These are phyloP conservation scores for Saccopteryx bilineata DNA, from an alignment of 2,113 vertebrate genomes.

Conservation along the genomic window DNA sequence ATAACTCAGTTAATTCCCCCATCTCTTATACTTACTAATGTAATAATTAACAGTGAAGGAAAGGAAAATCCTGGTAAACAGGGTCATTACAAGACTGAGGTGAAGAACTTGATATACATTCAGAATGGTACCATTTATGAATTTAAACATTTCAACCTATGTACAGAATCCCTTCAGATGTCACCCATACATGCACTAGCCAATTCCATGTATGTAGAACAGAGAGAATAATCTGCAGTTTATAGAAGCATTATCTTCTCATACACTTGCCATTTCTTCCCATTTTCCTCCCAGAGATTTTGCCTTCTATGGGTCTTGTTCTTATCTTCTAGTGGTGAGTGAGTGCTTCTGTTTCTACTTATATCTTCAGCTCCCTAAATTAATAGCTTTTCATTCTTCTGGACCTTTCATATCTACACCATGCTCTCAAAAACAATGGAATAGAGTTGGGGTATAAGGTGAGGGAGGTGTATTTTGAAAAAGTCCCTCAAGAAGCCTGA, in stretches of 20 bases:
- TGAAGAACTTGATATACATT: background rate
- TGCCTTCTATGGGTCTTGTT: background rate
- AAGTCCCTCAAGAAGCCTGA: background rate
- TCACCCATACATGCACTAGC: background rate
- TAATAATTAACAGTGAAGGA: background rate
- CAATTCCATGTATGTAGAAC: background rate
- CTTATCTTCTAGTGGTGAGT: background rate
- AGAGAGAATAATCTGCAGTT: background rate
- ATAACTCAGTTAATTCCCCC: background rate
- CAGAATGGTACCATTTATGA: background rate
- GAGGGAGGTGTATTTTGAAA: background rate
- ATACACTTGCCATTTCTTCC: background rate
- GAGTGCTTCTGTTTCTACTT: background rate
- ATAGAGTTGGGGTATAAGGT: background rate
- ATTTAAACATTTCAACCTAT: background rate
- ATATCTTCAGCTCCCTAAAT: background rate
- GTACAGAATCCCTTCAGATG: background rate
- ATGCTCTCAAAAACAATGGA: background rate
- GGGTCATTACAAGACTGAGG: background rate
- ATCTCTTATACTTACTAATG: background rate
- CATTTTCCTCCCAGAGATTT: background rate
- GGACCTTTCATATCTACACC: background rate
- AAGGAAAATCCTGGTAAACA: background rate
- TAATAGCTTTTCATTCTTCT: background rate
- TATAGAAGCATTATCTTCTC: background rate